Evolutionary conservation across 2,888 invertebrate species (phyloP).

Genomic region (Drosophila pegasa): DNA sequence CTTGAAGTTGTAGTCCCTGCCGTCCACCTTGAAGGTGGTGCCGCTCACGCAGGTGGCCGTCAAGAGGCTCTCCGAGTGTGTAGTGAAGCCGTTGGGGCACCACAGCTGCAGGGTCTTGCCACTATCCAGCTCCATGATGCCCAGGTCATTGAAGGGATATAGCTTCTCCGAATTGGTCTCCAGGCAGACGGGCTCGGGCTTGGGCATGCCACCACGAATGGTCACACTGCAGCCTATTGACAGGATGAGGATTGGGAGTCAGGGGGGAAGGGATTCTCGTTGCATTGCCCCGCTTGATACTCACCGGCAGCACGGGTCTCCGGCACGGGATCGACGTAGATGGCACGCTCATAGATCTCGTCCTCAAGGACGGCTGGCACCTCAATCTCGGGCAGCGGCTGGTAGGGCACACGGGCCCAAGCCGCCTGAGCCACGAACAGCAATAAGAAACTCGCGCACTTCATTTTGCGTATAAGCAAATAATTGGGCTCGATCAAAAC

Average conservation of each 20-base stretch:
- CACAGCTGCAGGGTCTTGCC: slow-evolving; percentile 79
- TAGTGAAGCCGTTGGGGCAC: slow-evolving; percentile 78
- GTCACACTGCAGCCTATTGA: slow-evolving; percentile 68
- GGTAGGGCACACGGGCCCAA: slow-evolving; percentile 48
- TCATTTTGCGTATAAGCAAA: slow-evolving; percentile 64
- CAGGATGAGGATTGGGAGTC: no score
- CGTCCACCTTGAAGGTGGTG: slow-evolving; percentile 75
- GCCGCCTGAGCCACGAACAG: slow-evolving; percentile 50
- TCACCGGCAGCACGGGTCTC: slow-evolving; percentile 67
- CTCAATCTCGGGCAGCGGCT: slow-evolving; percentile 51
- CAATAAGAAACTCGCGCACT: slow-evolving; percentile 56
- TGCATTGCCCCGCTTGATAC: not conserved
- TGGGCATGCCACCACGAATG: slow-evolving; percentile 72
- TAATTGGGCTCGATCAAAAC: slow-evolving; percentile 15
- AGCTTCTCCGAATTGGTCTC: slow-evolving; percentile 81
- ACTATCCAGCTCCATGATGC: slow-evolving; percentile 70
- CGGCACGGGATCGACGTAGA: slow-evolving; percentile 32
- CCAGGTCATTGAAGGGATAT: slow-evolving; percentile 72
- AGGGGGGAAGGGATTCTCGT: not conserved
- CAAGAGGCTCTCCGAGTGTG: slow-evolving; percentile 63
- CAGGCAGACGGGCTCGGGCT: slow-evolving; percentile 87
- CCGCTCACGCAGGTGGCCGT: slow-evolving; percentile 81
- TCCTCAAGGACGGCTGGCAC: slow-evolving; percentile 50
- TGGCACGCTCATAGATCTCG: slow-evolving; percentile 46
- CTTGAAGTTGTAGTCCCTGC: slow-evolving; percentile 72